These are phyloP conservation scores for Oreochromis niloticus DNA, from an alignment of 2,113 vertebrate species.

Conservation along the genomic window DNA sequence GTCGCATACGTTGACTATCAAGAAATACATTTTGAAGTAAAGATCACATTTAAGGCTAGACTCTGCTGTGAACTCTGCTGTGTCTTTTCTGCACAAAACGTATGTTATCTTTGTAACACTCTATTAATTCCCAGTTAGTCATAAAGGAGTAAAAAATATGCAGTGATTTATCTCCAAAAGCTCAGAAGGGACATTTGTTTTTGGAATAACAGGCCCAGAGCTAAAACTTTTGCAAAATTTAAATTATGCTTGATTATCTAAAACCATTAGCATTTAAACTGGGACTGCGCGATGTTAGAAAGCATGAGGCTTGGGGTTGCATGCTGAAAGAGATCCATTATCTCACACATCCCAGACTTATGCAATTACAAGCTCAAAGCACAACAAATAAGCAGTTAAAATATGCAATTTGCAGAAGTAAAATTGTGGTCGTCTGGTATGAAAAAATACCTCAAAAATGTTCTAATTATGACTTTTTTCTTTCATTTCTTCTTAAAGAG, in stretches of 20 bases:
- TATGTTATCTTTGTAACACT: neutral
- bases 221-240: neutral
- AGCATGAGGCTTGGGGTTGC: neutral
- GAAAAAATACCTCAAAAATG: neutral
- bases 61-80: neutral
- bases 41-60: neutral
- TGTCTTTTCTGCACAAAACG: neutral
- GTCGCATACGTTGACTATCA: fast-evolving
- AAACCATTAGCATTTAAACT: neutral
- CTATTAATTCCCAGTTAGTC: neutral
- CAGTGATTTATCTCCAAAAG: neutral
- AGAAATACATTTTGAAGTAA: neutral
- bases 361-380: constrained; percentile 40
- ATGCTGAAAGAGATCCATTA: neutral
- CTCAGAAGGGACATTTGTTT: neutral
- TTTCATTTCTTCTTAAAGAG: neutral
- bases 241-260: neutral
- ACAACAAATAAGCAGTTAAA: constrained; percentile 11
- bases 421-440: neutral
- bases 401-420: neutral
- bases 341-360: neutral
- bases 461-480: neutral
- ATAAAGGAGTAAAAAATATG: neutral
- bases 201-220: neutral
- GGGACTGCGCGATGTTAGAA: neutral